These are phyloP conservation scores for Hiodon alosoides DNA, from an alignment of 2,113 vertebrate species.

Conservation along the genomic window DNA sequence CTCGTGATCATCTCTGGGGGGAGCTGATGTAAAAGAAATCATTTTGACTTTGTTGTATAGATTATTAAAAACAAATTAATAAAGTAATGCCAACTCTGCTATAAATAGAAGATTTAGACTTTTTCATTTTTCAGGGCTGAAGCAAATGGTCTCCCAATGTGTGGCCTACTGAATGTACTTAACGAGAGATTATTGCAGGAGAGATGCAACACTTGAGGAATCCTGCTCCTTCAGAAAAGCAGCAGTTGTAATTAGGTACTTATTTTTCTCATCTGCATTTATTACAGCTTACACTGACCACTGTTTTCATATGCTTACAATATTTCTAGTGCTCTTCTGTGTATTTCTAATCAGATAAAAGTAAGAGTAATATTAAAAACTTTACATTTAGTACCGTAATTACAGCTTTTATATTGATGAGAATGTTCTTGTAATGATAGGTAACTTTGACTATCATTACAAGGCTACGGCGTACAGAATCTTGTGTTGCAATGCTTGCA, in stretches of 20 bases:
- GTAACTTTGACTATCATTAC: too few relatives aligned
- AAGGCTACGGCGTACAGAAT: too few relatives aligned
- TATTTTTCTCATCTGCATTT: slow-evolving; percentile 5
- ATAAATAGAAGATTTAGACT: slow-evolving; percentile 11
- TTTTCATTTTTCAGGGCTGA: not conserved
- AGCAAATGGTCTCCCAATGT: not conserved
- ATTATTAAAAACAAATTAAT: slow-evolving; percentile 24
- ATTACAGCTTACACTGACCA: not conserved
- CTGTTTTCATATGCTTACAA: not conserved
- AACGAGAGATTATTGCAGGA: slow-evolving; percentile 11
- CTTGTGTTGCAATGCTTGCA: too few relatives aligned
- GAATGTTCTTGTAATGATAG: not conserved
- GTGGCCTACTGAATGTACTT: not conserved
- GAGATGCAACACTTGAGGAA: not conserved
- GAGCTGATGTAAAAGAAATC: slow-evolving; percentile 22
- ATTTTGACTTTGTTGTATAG: not conserved
- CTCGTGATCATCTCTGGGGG: slow-evolving; percentile 20
- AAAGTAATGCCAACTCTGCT: slow-evolving; percentile 6
- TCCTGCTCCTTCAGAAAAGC: slow-evolving; percentile 1
- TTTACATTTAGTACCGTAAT: not conserved
- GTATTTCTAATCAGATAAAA: slow-evolving; percentile 1
- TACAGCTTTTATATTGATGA: not conserved
- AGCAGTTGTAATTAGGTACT: not conserved
- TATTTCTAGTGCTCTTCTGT: not conserved
- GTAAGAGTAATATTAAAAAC: not conserved